Conservation (phyloP, 2,113 vertebrate species). For the human region GRCh38 chr6:98646001-98646500, state of each 20-base stretch:
- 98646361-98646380: not conserved
- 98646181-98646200: not conserved
- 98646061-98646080: not conserved
- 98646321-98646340: not conserved
- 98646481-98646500: not conserved
- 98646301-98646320: not conserved
- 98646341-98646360: not conserved
- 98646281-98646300: not conserved
- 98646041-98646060: not conserved
- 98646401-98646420: no score
- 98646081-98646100: not conserved
- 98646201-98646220: not conserved
- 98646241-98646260: not conserved
- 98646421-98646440: fast-evolving
- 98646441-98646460: not conserved
- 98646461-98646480: not conserved
- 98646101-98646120: not conserved
- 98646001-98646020: not conserved
- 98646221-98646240: not conserved
- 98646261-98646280: not conserved
- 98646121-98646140: not conserved
- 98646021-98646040: not conserved
- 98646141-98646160: not conserved
- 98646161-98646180: not conserved
- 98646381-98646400: not conserved